These are phyloP conservation scores for Lepidurus arcticus DNA, from an alignment of 1,140 invertebrate species.

Conservation along the genomic window DNA sequence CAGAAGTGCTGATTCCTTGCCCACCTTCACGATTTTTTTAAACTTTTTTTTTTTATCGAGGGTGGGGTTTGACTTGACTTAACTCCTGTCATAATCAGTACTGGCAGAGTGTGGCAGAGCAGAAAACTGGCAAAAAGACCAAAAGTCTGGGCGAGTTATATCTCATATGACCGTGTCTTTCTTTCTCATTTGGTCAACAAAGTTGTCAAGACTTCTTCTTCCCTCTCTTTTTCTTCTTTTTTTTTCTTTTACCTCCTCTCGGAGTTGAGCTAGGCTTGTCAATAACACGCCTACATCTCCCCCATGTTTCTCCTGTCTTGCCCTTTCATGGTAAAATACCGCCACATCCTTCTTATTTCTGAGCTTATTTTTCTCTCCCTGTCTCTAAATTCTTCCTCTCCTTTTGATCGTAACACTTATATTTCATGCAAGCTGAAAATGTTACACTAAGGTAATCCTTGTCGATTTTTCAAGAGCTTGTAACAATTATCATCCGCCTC, in stretches of 20 bases:
- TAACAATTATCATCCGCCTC: too few relatives aligned
- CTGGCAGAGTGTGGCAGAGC: background rate
- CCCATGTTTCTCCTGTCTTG: background rate
- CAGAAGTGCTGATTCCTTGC: too few relatives aligned
- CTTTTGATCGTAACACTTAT: too few relatives aligned
- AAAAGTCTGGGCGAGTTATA: background rate
- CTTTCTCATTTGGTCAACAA: constrained; percentile 2
- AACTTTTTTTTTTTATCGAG: background rate
- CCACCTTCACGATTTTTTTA: too few relatives aligned
- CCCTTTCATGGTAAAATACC: background rate
- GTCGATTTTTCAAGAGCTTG: too few relatives aligned
- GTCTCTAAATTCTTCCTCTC: background rate
- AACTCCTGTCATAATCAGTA: background rate
- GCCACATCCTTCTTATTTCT: background rate
- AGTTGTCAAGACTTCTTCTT: background rate
- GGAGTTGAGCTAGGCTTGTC: background rate
- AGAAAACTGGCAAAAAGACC: background rate
- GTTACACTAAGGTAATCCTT: too few relatives aligned
- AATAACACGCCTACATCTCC: background rate
- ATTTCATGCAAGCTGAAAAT: too few relatives aligned
- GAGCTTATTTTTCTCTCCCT: background rate
- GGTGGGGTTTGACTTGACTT: background rate
- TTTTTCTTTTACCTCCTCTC: background rate
- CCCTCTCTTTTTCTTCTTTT: background rate
- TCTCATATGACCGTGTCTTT: background rate